Evolutionary conservation across 2,888 invertebrate species (phyloP), one percentile per base, ranked within the genome.

Genomic region (Hedychridium roseum): DNA sequence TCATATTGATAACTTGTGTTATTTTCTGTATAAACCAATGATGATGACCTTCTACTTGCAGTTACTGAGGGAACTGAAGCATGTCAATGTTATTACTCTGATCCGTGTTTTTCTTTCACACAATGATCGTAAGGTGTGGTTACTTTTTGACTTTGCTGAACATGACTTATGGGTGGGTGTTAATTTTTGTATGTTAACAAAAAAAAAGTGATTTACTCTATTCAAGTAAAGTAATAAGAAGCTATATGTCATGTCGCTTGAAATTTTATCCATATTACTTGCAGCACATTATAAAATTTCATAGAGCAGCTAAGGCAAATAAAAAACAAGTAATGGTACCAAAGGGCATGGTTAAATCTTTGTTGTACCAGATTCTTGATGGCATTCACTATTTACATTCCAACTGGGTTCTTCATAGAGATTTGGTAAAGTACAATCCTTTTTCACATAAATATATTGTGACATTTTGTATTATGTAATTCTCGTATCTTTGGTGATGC

Each of bases 381-480:
- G 98, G 98, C 34, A 99, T 99, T 76, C 96, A 97, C 81, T 99
- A 99, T 82, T 84, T 99, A 70, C 99, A 99, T 83, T 92, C 94
- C 55, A 99, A 99, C 80, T 99, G 98, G 98, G 97, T 99, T 50
- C 83, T 99, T 43, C 98, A 99, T 81, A 87, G 98, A 80, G 97
- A 97, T 85, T 83, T 97, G 83, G 91, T 91, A 82, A 84, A 46
- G 45, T n/a, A 28, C 15, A 2, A 16, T 32, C 4, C 20, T n/a
- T 20, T n/a, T 17, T n/a, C 2, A 14, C 18, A 20, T 5, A 4
- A 5, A 11, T 4, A 30, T 5, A 30, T 11, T 4, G 9, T 23
- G 2, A 23, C 27, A 17, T 16, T 31, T 42, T 48, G 12, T 18
- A 14, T 40, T 50, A 14, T 17, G 35, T 2, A 11, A 23, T 7